Evolutionary conservation across 2,113 vertebrate genomes (phyloP).

Genomic region (Paralichthys olivaceus): DNA sequence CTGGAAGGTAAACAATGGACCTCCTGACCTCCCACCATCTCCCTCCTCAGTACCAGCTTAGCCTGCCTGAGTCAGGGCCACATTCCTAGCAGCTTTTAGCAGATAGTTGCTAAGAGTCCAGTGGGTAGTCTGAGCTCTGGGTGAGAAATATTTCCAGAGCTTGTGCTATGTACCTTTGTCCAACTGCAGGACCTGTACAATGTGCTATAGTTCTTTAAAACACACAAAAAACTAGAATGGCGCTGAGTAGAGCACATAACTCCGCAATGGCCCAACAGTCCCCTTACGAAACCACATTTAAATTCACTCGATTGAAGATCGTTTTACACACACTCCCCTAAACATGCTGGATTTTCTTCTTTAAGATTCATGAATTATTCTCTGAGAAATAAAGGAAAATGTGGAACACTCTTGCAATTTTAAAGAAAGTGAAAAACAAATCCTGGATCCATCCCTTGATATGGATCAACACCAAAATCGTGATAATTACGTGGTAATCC

Average conservation of each 20-base stretch:
- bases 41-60: conserved; percentile 54
- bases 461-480: too few species aligned
- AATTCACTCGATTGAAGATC: background rate
- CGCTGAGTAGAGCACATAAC: background rate
- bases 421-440: too few species aligned
- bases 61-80: conserved; percentile 55
- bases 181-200: conserved; percentile 27
- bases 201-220: conserved; percentile 14
- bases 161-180: conserved; percentile 62
- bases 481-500: too few species aligned
- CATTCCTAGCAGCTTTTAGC: conserved; percentile 84
- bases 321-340: too few species aligned
- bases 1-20: conserved; percentile 65
- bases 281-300: too few species aligned
- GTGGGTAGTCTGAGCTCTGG: conserved; percentile 65
- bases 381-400: too few species aligned
- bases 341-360: too few species aligned
- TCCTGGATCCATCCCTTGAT: too few species aligned
- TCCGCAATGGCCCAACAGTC: too few species aligned
- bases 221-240: background rate
- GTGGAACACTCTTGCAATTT: too few species aligned
- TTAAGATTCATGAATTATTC: too few species aligned
- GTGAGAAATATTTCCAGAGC: conserved; percentile 80
- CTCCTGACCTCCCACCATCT: conserved; percentile 39
- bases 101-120: conserved; percentile 83